phyloP scores from a whole-genome alignment of 2,797 vertebrate genomes.

The Cynodonichthys magdalenae region DNA sequence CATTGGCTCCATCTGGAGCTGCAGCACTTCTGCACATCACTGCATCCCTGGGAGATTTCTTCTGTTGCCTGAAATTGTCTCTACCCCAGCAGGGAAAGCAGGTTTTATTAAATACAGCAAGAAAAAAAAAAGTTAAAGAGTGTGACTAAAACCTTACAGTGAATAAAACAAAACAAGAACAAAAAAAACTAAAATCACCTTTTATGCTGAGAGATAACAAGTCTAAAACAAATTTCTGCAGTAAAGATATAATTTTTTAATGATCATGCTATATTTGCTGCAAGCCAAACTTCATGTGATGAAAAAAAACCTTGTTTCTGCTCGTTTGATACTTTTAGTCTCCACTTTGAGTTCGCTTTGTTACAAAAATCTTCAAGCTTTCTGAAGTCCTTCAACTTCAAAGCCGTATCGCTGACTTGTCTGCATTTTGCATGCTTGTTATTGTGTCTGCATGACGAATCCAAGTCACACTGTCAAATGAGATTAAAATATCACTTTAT shows the following conservation, averaged over 20 bases:
- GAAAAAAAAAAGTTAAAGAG: neutral
- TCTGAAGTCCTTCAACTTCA: conserved; percentile 4
- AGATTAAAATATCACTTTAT: neutral
- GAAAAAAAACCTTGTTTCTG: too few species aligned
- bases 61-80: conserved; percentile 15
- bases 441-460: conserved; percentile 2
- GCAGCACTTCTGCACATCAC: conserved; percentile 8
- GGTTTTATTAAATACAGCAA: conserved; percentile 19
- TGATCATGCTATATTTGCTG: neutral
- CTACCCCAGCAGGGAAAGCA: conserved; percentile 10
- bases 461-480: neutral
- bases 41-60: conserved; percentile 10
- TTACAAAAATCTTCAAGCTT: too few species aligned
- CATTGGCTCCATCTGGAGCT: neutral
- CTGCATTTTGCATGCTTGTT: neutral
- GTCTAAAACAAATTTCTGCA: too few species aligned
- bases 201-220: too few species aligned
- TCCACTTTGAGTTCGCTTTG: too few species aligned
- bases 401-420: neutral
- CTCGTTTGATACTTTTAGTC: too few species aligned
- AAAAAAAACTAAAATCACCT: too few species aligned
- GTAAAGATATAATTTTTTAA: too few species aligned
- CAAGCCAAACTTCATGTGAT: neutral
- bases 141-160: conserved; percentile 1
- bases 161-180: neutral